Percentiles rank a stretch among this genome's conserved stretches.
Evolutionary conservation across 2,888 invertebrate species (phyloP).

Genomic region (Stenotaenia linearis): DNA sequence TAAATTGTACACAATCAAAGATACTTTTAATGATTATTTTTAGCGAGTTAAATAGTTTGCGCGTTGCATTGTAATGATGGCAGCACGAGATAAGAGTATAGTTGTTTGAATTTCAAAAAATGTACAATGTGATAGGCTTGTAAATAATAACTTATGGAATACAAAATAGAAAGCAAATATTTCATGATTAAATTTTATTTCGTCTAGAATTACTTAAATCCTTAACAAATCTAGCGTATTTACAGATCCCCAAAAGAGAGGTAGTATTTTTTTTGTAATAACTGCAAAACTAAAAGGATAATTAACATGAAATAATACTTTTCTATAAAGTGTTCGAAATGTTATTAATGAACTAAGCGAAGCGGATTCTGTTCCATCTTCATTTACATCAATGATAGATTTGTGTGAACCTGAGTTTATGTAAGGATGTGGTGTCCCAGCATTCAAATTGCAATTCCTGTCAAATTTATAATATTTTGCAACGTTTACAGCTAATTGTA

Average conservation of each 20-base stretch:
- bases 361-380: neutral
- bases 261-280: neutral
- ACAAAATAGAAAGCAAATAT: neutral
- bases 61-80: too few relatives aligned
- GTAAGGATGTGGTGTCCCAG: neutral
- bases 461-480: neutral
- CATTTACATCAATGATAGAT: neutral
- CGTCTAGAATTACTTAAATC: too few relatives aligned
- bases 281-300: neutral
- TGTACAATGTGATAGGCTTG: too few relatives aligned
- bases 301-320: neutral
- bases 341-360: neutral
- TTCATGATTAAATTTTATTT: too few relatives aligned
- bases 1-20: too few relatives aligned
- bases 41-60: too few relatives aligned
- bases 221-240: neutral
- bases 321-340: neutral
- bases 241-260: neutral
- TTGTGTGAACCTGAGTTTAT: neutral
- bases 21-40: too few relatives aligned
- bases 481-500: too few relatives aligned
- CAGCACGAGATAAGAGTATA: too few relatives aligned
- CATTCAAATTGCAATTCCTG: neutral
- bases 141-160: too few relatives aligned
- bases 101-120: too few relatives aligned